phyloP scores from a whole-genome alignment of 2,113 vertebrate genomes.

The Dromaius novaehollandiae region DNA sequence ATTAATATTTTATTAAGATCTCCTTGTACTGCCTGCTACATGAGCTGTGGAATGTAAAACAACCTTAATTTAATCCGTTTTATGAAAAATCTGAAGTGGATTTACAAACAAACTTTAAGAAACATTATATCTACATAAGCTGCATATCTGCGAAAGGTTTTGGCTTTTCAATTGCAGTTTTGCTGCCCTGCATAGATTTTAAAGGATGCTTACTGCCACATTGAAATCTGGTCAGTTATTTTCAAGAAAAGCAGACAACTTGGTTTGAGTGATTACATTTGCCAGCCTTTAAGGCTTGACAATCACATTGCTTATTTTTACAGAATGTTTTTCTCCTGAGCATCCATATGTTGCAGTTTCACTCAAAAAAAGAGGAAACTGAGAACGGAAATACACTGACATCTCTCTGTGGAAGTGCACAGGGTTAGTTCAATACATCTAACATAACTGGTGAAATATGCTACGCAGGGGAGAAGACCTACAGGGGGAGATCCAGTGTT shows the following conservation, averaged over 20 bases:
- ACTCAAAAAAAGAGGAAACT: background rate
- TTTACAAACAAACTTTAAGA: background rate
- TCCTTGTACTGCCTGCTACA: background rate
- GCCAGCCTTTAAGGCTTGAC: background rate
- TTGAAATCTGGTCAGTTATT: background rate
- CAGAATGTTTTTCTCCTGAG: background rate
- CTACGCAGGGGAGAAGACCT: rapidly evolving
- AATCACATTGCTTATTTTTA: background rate
- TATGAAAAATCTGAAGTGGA: background rate
- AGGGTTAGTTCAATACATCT: background rate
- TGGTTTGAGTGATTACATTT: background rate
- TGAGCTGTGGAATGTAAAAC: background rate
- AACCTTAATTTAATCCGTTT: background rate
- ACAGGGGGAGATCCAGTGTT: background rate
- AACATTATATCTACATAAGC: background rate
- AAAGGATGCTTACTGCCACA: background rate
- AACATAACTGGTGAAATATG: rapidly evolving
- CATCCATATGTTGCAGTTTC: background rate
- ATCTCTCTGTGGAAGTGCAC: background rate
- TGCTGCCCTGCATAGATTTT: background rate
- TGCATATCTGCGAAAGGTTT: background rate
- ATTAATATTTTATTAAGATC: slow-evolving; percentile 45
- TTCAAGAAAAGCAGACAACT: background rate
- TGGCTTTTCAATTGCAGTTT: background rate
- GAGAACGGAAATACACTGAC: background rate